These are phyloP conservation scores for Ormia ochracea DNA, from an alignment of 2,888 invertebrate species.

Conservation along the genomic window DNA sequence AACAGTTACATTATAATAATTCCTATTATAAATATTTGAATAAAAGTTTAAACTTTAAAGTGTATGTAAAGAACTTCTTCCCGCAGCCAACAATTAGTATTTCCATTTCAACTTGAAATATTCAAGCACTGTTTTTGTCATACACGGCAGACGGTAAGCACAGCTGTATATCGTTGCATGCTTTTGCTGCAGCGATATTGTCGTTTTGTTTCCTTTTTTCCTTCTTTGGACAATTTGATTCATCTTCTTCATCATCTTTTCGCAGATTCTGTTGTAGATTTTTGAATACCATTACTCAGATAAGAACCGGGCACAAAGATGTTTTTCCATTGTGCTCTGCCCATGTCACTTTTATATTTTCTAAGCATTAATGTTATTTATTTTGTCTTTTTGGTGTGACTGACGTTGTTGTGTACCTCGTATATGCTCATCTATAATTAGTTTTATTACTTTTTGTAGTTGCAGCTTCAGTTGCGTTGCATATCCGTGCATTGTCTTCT, in stretches of 20 bases:
- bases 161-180: constrained; percentile 33
- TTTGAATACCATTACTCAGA: constrained; percentile 65
- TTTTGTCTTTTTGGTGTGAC: neutral
- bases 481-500: constrained; percentile 26
- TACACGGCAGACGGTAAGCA: neutral
- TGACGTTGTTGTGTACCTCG: constrained; percentile 10
- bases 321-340: constrained; percentile 9
- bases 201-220: neutral
- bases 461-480: neutral
- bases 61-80: neutral
- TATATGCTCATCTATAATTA: constrained; percentile 43
- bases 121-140: constrained; percentile 21
- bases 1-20: no score
- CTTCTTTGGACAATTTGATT: constrained; percentile 14
- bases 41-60: no score
- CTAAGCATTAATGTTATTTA: constrained; percentile 52
- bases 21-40: no score
- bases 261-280: constrained; percentile 63
- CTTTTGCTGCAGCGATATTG: constrained; percentile 16
- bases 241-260: constrained; percentile 44
- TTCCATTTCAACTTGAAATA: neutral
- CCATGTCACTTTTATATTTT: constrained; percentile 52
- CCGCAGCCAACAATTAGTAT: constrained; percentile 4
- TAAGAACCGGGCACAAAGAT: constrained; percentile 56
- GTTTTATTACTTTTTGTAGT: constrained; percentile 34